Percentiles rank a stretch among this genome's conserved stretches.
Conservation (phyloP, 2,888 invertebrate genomes). For the Drosophila rubida region DNA sequence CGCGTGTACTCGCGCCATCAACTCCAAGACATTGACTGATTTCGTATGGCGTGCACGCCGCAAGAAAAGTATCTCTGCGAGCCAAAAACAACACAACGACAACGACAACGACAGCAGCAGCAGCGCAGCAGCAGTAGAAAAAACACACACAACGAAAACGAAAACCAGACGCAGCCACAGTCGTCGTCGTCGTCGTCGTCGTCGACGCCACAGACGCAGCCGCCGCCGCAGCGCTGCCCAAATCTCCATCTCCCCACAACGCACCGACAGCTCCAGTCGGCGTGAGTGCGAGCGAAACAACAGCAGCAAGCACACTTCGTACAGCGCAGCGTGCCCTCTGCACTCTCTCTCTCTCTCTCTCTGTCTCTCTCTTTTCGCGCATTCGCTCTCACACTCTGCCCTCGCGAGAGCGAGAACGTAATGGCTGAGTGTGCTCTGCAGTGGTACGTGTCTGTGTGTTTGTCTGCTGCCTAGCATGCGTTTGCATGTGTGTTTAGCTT, state of each 20-base stretch:
- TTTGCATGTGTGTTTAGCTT: conserved; percentile 12
- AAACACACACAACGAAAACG: conserved; percentile 6
- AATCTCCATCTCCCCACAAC: conserved; percentile 49
- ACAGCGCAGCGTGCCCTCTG: conserved; percentile 19
- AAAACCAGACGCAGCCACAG: conserved; percentile 35
- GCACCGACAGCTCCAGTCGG: conserved; percentile 6
- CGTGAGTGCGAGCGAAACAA: conserved; percentile 46
- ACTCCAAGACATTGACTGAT: conserved; percentile 83
- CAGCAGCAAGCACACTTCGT: conserved; percentile 20
- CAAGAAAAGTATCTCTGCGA: conserved; percentile 78
- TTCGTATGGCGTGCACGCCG: conserved; percentile 77
- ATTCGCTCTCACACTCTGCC: conserved; percentile 22
- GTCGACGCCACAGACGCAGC: conserved; percentile 36
- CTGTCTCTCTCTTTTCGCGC: conserved; percentile 26
- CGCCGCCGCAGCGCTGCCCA: conserved; percentile 39
- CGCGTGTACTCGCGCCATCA: conserved; percentile 82
- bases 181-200: conserved; percentile 28
- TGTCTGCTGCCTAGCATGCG: not conserved
- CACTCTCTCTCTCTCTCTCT: conserved; percentile 21
- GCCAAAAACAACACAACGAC: conserved; percentile 17
- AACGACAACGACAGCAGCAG: not conserved
- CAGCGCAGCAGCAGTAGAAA: no score
- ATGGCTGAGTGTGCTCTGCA: conserved; percentile 46
- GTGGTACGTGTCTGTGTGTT: conserved; percentile 8
- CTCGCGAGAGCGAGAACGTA: conserved; percentile 41